Percentiles rank a stretch among this genome's conserved stretches.
phyloP scores from a whole-genome alignment of 1,140 invertebrate species.

The Habropoda laboriosa region DNA sequence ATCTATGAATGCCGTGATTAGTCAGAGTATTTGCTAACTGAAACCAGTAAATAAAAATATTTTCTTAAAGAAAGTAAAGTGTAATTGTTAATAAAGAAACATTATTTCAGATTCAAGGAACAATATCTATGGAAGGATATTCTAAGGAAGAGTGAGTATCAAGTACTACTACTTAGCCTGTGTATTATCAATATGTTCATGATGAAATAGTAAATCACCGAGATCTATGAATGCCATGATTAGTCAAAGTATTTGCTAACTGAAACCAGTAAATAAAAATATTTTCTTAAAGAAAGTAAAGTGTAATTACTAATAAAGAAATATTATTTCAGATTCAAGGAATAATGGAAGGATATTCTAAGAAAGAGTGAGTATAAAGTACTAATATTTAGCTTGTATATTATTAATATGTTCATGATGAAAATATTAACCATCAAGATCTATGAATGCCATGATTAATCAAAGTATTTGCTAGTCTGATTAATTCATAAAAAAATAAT shows the following conservation, averaged over 20 bases:
- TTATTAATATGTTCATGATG: background rate
- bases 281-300: background rate
- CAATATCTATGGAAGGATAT: background rate
- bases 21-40: slow-evolving; percentile 64
- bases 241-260: slow-evolving; percentile 54
- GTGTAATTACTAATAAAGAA: background rate
- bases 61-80: background rate
- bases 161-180: background rate
- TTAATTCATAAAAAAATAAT: background rate
- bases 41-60: background rate
- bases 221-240: slow-evolving; percentile 11
- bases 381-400: background rate
- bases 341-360: background rate
- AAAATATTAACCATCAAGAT: background rate
- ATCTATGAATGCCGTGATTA: slow-evolving; percentile 69
- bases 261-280: background rate
- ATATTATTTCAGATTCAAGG: background rate
- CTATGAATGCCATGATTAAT: slow-evolving; percentile 2
- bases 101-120: background rate
- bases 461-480: slow-evolving; percentile 59
- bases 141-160: background rate
- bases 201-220: background rate
- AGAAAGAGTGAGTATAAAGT: background rate
- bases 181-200: background rate
- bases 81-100: background rate